Base-by-base conservation (phyloP, 2,888 invertebrate genomes). In the Platerodrilus igneus region DNA sequence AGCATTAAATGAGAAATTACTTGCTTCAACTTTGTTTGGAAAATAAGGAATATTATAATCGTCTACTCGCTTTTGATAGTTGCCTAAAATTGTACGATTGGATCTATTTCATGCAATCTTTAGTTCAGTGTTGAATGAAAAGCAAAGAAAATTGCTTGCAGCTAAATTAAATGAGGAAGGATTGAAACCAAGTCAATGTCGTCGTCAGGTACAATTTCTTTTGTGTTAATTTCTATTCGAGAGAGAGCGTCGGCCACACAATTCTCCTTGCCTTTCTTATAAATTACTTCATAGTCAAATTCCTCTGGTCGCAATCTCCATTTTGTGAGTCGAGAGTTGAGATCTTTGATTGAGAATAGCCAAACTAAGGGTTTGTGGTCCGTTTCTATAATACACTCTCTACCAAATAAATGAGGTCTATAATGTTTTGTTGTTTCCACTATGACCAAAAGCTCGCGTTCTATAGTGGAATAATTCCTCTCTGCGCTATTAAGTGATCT, bases 401-500 rank as follows among this genome's bases (percentile, higher is more conserved):
- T 21, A n/a, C 49, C 53, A 26, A 38, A 51, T 7, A 53, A 18
- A 20, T 54, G 51, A 10, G 48, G 44, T 6, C 53, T 9, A 33
- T 53, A 54, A 37, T 50, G 48, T 46, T 50, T 54, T 11, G 45
- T 43, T 10, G 3, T 34, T 30, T 50, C 43, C 20, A 50, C 38
- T 2, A 54, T 53, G 4, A 47, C 28, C 19, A 53, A 31, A 7
- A 50, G 35, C 33, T 53, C 48, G 23, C 32, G 36, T 34, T 54
- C 50, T 8, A 51, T 53, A n/a, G 52, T 53, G 2, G 37, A 47
- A 22, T 55, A 52, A 25, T 55, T 51, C 22, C 20, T 39, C 35
- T 52, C 48, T 1, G 51, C 47, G 5, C 47, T 41, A 32, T 55
- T 55, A 16, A 52, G 28, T 6, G 49, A 51, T 32, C 52, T 15